Conservation (phyloP, 2,797 vertebrate genomes). For the Pipistrellus pipistrellus region DNA sequence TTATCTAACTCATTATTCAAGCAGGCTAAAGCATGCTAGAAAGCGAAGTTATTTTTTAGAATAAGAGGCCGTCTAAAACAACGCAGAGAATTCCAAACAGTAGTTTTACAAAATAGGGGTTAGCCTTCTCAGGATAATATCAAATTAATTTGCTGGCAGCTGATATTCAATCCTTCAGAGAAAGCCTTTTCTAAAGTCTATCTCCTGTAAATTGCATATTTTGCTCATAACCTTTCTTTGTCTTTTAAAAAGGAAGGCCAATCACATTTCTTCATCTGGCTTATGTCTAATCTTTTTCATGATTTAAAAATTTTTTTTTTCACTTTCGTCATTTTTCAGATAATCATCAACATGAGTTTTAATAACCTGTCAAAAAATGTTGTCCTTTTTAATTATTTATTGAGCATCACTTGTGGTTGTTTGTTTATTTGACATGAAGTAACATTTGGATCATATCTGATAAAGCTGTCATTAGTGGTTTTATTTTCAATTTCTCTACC, state of each 20-base stretch:
- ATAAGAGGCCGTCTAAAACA: no score
- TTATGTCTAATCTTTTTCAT: neutral
- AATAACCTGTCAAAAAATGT: conserved; percentile 23
- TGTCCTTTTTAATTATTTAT: conserved; percentile 34
- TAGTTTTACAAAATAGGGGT: no score
- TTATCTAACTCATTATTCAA: no score
- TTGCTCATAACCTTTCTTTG: conserved; percentile 21
- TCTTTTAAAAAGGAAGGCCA: neutral
- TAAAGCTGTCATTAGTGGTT: conserved; percentile 60
- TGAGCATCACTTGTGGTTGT: neutral
- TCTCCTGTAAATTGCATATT: neutral
- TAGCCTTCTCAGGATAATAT: neutral
- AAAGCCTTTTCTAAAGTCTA: conserved; percentile 15
- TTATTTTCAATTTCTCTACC: conserved; percentile 55
- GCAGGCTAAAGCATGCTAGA: no score
- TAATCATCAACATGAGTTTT: conserved; percentile 33
- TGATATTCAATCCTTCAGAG: conserved; percentile 33
- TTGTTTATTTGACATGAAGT: conserved; percentile 53
- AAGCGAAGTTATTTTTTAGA: no score
- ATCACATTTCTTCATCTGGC: neutral
- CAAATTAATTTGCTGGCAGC: conserved; percentile 11
- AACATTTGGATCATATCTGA: conserved; percentile 28
- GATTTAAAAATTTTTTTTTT: neutral
- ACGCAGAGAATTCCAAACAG: no score
- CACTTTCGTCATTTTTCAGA: conserved; percentile 27